Base-by-base conservation (phyloP, 2,113 vertebrate genomes). In the Phaetusa simplex region DNA sequence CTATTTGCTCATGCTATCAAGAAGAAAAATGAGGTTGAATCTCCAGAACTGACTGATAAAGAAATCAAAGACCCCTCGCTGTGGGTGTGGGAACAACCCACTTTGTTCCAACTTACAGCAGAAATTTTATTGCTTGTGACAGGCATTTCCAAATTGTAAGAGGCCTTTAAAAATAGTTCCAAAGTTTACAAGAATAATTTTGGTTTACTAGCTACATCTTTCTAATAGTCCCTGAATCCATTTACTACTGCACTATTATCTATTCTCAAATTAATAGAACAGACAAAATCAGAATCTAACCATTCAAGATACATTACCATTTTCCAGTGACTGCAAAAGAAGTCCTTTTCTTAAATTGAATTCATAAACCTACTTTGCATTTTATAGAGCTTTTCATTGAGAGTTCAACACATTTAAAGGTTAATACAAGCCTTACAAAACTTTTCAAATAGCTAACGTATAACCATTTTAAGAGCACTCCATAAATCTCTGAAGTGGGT, bases 1-100 rank as follows among this genome's bases (percentile, higher is more conserved):
- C 98, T 36, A 99, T 98, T 92, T 98, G 98, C 70, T 98, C 97
- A 38, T 98, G 98, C 99, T 99, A 92, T 73, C 58, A 38, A 95
- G 78, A 49, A 93, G 49, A 88, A 97, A 95, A 77, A 90, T 32
- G n/a, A 80, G 9, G 14, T 26, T 62, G 19, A 88, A 82, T 77
- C 73, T 91, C 42, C 86, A 92, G 29, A 95, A 90, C 11, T 32
- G 70, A 91, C 59, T 11, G n/a, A 83, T 21, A 42, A 65, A 64
- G 24, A 53, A 86, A 82, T 34, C 43, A 43, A 45, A 77, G 23
- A 86, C 18, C 12, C 17, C 50, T 90, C 30, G 23, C 47, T 49
- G 47, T 22, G 21, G 47, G 47, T 49, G 47, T 49, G 47, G 47
- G 47, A 49, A 49, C 47, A 49, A 49, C 21, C 47, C 47, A 22